phyloP scores from a whole-genome alignment of 2,113 vertebrate species.

The Antechinus flavipes region DNA sequence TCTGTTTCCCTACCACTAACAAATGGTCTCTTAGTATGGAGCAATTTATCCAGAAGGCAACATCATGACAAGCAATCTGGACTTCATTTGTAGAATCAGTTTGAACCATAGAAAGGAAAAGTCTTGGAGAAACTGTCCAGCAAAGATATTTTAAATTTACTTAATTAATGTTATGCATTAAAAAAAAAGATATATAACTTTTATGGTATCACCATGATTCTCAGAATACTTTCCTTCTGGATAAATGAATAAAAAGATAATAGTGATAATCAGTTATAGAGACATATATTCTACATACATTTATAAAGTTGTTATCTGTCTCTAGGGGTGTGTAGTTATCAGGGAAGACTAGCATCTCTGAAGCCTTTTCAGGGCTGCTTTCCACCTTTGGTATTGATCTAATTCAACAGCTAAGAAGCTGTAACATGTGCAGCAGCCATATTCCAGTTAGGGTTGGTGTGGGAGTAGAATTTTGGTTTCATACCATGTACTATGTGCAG shows the following conservation, averaged over 20 bases:
- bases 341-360: too few relatives aligned
- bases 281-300: neutral
- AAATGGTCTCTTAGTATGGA: neutral
- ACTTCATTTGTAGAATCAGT: neutral
- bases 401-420: too few relatives aligned
- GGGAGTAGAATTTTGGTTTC: too few relatives aligned
- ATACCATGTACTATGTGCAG: too few relatives aligned
- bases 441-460: too few relatives aligned
- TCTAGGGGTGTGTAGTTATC: too few relatives aligned
- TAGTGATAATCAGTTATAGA: neutral
- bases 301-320: neutral
- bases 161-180: neutral
- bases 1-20: neutral
- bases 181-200: neutral
- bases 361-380: too few relatives aligned
- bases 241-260: neutral
- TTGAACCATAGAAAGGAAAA: neutral
- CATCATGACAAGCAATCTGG: neutral
- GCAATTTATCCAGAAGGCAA: neutral
- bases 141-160: neutral
- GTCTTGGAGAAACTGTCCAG: neutral
- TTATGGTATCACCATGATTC: neutral
- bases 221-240: neutral
- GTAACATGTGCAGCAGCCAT: too few relatives aligned
- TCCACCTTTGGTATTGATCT: too few relatives aligned